phyloP scores from a whole-genome alignment of 2,113 vertebrate genomes.

The Genyomyrus donnyi region DNA sequence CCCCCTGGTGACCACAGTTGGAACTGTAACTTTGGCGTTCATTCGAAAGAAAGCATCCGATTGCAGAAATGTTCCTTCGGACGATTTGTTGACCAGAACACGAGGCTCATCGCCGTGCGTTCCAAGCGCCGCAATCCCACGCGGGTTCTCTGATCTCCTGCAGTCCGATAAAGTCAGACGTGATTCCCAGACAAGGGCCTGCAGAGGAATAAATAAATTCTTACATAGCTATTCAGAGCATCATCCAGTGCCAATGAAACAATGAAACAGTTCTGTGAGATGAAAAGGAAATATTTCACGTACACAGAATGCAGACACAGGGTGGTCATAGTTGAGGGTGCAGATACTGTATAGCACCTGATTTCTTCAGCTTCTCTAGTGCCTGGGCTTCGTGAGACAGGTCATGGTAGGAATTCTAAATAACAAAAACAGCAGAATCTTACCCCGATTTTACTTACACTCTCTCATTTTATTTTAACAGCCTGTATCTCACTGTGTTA shows the following conservation, averaged over 20 bases:
- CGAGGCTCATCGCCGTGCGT: background rate
- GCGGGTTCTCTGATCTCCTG: background rate
- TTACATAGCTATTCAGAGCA: background rate
- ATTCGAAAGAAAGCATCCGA: background rate
- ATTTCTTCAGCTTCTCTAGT: conserved; percentile 58
- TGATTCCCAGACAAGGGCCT: background rate
- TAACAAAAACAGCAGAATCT: background rate
- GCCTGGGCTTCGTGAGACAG: conserved; percentile 52
- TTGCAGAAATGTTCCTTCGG: background rate
- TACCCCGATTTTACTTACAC: background rate
- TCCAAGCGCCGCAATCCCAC: background rate
- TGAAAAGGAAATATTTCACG: background rate
- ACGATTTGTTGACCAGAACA: background rate
- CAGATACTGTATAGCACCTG: conserved; percentile 51
- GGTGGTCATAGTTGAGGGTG: conserved; percentile 48
- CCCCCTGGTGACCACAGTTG: background rate
- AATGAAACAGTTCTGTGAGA: background rate
- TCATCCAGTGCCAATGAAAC: background rate
- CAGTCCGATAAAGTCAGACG: background rate
- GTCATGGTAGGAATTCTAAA: conserved; percentile 61
- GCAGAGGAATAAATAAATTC: no score
- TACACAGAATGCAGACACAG: background rate
- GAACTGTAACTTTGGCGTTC: background rate
- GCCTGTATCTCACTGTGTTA: background rate
- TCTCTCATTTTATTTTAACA: background rate